phyloP scores from a whole-genome alignment of 2,797 vertebrate genomes.

The Artibeus lituratus region DNA sequence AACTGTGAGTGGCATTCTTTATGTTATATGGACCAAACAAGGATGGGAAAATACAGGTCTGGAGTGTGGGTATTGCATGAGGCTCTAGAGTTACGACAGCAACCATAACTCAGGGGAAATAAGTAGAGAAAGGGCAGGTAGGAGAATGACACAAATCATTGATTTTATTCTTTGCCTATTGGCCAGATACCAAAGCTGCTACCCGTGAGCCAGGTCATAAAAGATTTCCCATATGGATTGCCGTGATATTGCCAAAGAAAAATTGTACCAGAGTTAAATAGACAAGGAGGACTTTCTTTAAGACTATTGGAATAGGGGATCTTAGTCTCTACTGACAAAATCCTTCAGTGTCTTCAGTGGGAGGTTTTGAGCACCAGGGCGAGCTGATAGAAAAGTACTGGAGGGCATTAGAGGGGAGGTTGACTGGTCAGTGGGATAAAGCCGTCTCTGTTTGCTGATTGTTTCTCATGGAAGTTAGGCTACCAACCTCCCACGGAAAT shows the following conservation, averaged over 20 bases:
- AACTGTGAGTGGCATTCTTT: not conserved
- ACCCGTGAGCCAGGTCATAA: not conserved
- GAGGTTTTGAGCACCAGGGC: not conserved
- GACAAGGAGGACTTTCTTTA: not conserved
- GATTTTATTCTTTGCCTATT: not conserved
- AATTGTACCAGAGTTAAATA: not conserved
- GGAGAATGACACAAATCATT: not conserved
- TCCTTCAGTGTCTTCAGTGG: not conserved
- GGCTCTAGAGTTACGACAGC: not conserved
- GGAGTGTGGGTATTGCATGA: not conserved
- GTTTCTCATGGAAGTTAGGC: not conserved
- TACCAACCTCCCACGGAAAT: not conserved
- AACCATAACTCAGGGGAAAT: not conserved
- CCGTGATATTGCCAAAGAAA: not conserved
- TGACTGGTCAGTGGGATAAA: not conserved
- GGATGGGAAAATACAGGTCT: not conserved
- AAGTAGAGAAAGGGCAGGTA: not conserved
- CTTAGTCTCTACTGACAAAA: not conserved
- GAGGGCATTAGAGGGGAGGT: not conserved
- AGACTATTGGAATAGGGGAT: not conserved
- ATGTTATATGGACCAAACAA: not conserved
- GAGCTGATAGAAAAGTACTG: not conserved
- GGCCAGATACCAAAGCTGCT: not conserved
- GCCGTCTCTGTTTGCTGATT: not conserved
- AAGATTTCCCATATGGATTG: not conserved